Percentiles rank a stretch among this genome's conserved stretches.
Conservation (phyloP, 2,888 invertebrate genomes). For the Hedya salicella region DNA sequence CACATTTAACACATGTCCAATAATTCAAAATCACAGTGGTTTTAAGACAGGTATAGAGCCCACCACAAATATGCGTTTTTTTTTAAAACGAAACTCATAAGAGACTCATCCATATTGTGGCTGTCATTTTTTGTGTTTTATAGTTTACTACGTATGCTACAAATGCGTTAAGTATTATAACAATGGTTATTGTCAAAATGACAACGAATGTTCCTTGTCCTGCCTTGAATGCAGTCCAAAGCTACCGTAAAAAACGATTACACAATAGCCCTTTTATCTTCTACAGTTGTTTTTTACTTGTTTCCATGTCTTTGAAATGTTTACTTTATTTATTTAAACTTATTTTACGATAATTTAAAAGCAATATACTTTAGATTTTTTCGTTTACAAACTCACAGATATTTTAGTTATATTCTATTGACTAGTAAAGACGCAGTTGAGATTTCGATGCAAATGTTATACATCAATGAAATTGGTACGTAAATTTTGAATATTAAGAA, state of each 20-base stretch:
- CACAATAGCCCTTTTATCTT: slow-evolving; percentile 33
- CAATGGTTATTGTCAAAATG: slow-evolving; percentile 41
- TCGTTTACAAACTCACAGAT: too few relatives aligned
- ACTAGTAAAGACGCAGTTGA: too few relatives aligned
- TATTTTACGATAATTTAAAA: not conserved
- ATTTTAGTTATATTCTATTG: too few relatives aligned
- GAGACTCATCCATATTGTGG: slow-evolving; percentile 9
- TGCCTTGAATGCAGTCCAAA: slow-evolving; percentile 18
- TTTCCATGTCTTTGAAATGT: not conserved
- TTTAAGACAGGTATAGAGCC: too few relatives aligned
- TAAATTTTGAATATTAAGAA: too few relatives aligned
- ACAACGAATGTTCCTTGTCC: slow-evolving; percentile 33
- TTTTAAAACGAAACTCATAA: not conserved
- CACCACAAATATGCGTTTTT: not conserved
- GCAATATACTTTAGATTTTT: too few relatives aligned
- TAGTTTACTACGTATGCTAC: slow-evolving; percentile 19
- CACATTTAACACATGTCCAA: too few relatives aligned
- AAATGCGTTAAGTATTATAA: slow-evolving; percentile 40
- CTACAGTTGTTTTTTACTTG: slow-evolving; percentile 3
- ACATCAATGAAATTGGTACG: too few relatives aligned
- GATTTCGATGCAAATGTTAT: too few relatives aligned
- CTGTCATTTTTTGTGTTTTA: slow-evolving; percentile 1
- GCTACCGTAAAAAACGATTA: slow-evolving; percentile 40
- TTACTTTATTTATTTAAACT: not conserved
- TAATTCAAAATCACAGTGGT: not conserved